Base-by-base conservation (phyloP, 2,797 vertebrate species). In the Eidolon dupreanum region DNA sequence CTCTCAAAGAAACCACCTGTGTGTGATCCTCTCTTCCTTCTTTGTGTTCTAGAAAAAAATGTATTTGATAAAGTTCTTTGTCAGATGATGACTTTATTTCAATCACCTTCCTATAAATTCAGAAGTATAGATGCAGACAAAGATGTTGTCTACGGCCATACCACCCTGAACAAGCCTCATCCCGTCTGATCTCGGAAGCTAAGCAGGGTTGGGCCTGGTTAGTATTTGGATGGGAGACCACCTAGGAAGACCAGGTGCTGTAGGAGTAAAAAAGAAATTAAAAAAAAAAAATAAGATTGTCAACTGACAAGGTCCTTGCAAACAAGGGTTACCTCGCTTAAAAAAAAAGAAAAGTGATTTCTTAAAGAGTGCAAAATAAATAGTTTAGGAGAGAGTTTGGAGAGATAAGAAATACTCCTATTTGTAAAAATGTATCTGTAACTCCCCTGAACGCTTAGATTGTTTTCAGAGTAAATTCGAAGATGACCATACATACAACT, bases 61-160 rank as follows among this genome's bases (percentile, higher is more conserved):
- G 4, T 71, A 84, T 79, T 89, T 91, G 51, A 75, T 88, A 26
- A 94, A 90, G 46, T 92, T 63, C 68, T 51, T 94, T 90, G 66
- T 95, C 78, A 88, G 63, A 49, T 93, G 51, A 83, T 93, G 46
- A 88, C 73, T 53, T 95, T 96, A 53, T 95, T 53, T 85, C 93
- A 71, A 36, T 78, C 31, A 20, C 46, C 6, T 93, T 92, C 59
- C 46, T 73, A 38, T 83, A 78, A 92, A 71, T 93, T 81, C 66
- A 86, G 61, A 96, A 93, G 36, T 88, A 8, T 12, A 66, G 41
- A 22, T 81, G 8, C 38, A 74, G 79, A 92, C 93, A 88, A 63
- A 96, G 81, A 49, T 92, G 89, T 16, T 49, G 49, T 49, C 49
- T 6, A 49, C 1, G 49, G 49, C 49, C 49, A 16, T 49, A 15